phyloP scores from a whole-genome alignment of 1,140 invertebrate genomes.

The Pinna nobilis region DNA sequence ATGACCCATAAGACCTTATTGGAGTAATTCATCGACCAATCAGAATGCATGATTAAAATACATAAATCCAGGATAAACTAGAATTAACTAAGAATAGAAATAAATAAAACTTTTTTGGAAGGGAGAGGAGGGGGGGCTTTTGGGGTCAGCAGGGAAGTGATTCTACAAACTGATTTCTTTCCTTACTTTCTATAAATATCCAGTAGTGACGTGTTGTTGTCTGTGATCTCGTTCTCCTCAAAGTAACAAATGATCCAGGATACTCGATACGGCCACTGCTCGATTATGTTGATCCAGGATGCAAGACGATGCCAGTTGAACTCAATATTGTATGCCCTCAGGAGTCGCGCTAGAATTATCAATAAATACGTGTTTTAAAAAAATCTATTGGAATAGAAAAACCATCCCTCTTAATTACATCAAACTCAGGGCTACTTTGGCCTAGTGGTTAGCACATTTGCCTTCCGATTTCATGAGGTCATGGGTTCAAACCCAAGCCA shows the following conservation, averaged over 20 bases:
- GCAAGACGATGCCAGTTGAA: conserved; percentile 99
- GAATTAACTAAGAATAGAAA: no score
- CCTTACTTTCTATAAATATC: conserved; percentile 92
- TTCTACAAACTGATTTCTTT: no score
- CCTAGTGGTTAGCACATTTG: not conserved
- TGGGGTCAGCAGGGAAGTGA: no score
- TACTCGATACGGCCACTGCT: conserved; percentile 98
- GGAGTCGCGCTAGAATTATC: conserved; percentile 83
- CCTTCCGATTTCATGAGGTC: not conserved
- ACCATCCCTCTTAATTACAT: not conserved
- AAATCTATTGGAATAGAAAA: not conserved
- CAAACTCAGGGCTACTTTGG: not conserved
- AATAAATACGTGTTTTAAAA: not conserved
- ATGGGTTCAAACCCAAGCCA: no score
- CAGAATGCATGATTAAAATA: no score
- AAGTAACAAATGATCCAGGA: conserved; percentile 98
- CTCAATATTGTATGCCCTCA: conserved; percentile 99
- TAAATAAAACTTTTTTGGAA: no score
- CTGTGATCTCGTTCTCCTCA: conserved; percentile 91
- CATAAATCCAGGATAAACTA: not conserved
- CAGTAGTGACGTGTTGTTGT: conserved; percentile 90
- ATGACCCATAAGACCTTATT: not conserved
- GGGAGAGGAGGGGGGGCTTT: no score
- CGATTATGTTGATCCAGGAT: conserved; percentile 98
- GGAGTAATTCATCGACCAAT: no score